Evolutionary conservation across 2,888 invertebrate species (phyloP).

Genomic region (Sisyra terminalis): DNA sequence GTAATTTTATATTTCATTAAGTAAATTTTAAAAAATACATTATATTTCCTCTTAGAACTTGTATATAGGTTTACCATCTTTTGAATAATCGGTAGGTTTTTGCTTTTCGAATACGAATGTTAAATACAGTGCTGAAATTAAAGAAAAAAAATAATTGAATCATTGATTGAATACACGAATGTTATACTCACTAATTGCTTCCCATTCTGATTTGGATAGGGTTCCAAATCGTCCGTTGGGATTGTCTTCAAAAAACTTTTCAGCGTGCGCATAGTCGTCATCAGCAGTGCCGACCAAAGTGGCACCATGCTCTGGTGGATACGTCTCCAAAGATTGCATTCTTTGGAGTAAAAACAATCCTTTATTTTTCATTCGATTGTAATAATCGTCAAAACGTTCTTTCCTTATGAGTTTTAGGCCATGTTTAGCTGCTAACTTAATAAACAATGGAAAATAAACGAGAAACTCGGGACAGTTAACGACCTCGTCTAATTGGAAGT

Average conservation of each 20-base stretch:
- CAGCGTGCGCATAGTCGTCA: conserved; percentile 60
- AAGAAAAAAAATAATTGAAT: conserved; percentile 9
- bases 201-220: conserved; percentile 81
- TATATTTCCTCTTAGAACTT: too few relatives aligned
- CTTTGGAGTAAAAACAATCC: conserved; percentile 45
- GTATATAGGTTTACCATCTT: background rate
- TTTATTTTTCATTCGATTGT: conserved; percentile 40
- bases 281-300: conserved; percentile 39
- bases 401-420: conserved; percentile 51
- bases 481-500: conserved; percentile 89
- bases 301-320: conserved; percentile 41
- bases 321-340: conserved; percentile 70
- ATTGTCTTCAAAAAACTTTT: conserved; percentile 32
- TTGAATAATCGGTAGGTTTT: background rate
- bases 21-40: too few relatives aligned
- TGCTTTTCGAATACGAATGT: conserved; percentile 68
- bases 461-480: conserved; percentile 98
- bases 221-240: conserved; percentile 43
- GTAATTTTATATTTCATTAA: too few relatives aligned
- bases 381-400: conserved; percentile 67
- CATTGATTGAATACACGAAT: background rate
- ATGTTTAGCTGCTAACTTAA: conserved; percentile 53
- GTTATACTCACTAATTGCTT: conserved; percentile 64
- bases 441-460: conserved; percentile 78
- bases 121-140: conserved; percentile 51